A percentile compares a stretch with the other conserved stretches of the same genome.
phyloP scores from a whole-genome alignment of 2,113 vertebrate species.

The Phocoena sinus region DNA sequence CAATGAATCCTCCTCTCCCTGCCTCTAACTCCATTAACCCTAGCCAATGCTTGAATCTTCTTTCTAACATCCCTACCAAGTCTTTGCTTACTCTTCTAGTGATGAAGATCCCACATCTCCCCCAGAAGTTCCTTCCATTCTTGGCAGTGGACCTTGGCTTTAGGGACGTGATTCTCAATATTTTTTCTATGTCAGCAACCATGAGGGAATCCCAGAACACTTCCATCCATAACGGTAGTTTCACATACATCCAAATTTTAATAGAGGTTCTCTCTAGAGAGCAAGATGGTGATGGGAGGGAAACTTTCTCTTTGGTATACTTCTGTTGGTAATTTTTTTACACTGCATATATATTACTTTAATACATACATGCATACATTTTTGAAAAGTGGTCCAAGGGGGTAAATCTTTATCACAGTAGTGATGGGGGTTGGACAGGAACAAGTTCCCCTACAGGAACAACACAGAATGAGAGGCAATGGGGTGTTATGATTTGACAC shows the following conservation, averaged over 20 bases:
- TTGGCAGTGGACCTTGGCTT: neutral
- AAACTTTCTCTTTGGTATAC: neutral
- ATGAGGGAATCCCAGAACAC: neutral
- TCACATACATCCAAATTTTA: neutral
- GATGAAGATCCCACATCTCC: neutral
- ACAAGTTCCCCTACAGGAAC: neutral
- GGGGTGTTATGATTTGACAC: neutral
- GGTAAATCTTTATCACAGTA: neutral
- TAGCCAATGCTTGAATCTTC: neutral
- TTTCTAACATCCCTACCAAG: neutral
- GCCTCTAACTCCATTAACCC: neutral
- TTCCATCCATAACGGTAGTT: neutral
- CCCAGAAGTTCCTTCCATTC: neutral
- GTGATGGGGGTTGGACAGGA: neutral
- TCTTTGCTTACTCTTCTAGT: neutral
- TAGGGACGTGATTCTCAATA: neutral
- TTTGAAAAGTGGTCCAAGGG: neutral
- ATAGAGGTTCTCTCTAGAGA: neutral
- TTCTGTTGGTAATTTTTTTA: neutral
- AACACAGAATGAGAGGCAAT: neutral
- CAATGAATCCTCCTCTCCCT: neutral
- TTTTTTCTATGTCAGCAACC: neutral
- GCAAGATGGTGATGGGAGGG: neutral
- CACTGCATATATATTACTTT: neutral
- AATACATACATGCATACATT: neutral